These are phyloP conservation scores for Capricornis sumatraensis DNA, from an alignment of 2,113 vertebrate genomes.

Conservation along the genomic window DNA sequence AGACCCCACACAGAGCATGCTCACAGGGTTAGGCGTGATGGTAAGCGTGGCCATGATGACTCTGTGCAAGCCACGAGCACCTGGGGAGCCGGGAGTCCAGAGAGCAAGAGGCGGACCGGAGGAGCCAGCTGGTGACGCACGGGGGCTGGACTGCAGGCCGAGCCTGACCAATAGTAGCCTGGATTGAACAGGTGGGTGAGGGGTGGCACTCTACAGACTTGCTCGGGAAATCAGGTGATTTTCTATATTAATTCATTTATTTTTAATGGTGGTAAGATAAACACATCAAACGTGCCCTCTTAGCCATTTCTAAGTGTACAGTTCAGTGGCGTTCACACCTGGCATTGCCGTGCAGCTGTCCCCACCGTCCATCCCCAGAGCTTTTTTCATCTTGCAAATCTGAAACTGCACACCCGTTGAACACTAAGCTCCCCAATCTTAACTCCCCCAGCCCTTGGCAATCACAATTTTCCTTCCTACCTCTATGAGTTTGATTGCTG, in stretches of 20 bases:
- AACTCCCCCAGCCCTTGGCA: not conserved
- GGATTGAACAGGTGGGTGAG: not conserved
- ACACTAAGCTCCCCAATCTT: not conserved
- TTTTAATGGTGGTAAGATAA: not conserved
- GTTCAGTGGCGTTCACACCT: rapidly evolving
- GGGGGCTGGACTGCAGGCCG: rapidly evolving
- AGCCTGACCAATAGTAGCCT: too few relatives aligned
- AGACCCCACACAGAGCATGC: not conserved
- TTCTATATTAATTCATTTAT: not conserved
- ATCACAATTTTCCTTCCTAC: not conserved
- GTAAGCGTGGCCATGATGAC: rapidly evolving
- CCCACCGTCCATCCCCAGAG: not conserved
- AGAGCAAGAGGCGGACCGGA: too few relatives aligned
- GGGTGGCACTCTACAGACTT: not conserved
- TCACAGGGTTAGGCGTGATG: rapidly evolving
- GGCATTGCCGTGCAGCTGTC: rapidly evolving
- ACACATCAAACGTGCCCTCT: not conserved
- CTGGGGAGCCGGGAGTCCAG: not conserved
- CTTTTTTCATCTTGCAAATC: not conserved
- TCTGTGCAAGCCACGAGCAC: not conserved
- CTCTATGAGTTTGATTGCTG: not conserved
- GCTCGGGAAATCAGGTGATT: not conserved
- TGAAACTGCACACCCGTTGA: not conserved
- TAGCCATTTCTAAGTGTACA: rapidly evolving
- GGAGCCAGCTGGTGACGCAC: rapidly evolving